Conservation (phyloP, 2,888 invertebrate species). For the Branchinecta sandiegonensis region DNA sequence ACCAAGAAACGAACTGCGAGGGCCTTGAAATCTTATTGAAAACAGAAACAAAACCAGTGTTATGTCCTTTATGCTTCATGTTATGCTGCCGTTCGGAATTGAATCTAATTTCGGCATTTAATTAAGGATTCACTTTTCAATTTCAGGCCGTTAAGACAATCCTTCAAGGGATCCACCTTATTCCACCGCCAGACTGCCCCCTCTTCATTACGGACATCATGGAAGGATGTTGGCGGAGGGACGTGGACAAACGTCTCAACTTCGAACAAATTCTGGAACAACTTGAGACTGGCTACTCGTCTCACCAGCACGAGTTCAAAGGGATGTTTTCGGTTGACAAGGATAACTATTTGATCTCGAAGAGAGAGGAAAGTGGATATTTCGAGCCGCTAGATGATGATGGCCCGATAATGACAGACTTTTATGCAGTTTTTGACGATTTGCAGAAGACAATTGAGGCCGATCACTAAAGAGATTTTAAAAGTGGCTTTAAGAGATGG, state of each 20-base stretch:
- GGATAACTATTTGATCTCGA: background rate
- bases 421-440: too few relatives aligned
- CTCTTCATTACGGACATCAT: slow-evolving; percentile 55
- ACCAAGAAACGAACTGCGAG: too few relatives aligned
- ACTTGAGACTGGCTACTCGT: background rate
- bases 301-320: background rate
- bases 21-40: too few relatives aligned
- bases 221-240: slow-evolving; percentile 64
- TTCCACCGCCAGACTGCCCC: slow-evolving; percentile 63
- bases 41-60: too few relatives aligned
- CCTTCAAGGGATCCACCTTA: slow-evolving; percentile 59
- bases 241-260: slow-evolving; percentile 56
- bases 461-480: too few relatives aligned
- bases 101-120: too few relatives aligned
- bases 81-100: too few relatives aligned
- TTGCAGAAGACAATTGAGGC: too few relatives aligned
- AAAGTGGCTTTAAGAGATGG: too few relatives aligned
- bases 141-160: slow-evolving; percentile 56
- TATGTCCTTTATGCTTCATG: too few relatives aligned
- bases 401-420: background rate
- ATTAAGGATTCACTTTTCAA: background rate
- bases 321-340: background rate
- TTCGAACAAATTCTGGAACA: slow-evolving; percentile 53
- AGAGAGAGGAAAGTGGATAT: background rate
- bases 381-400: background rate